Percentiles rank a stretch among this genome's conserved stretches.
These are phyloP conservation scores for Copidosoma aretas DNA, from an alignment of 2,888 invertebrate species.

Conservation along the genomic window DNA sequence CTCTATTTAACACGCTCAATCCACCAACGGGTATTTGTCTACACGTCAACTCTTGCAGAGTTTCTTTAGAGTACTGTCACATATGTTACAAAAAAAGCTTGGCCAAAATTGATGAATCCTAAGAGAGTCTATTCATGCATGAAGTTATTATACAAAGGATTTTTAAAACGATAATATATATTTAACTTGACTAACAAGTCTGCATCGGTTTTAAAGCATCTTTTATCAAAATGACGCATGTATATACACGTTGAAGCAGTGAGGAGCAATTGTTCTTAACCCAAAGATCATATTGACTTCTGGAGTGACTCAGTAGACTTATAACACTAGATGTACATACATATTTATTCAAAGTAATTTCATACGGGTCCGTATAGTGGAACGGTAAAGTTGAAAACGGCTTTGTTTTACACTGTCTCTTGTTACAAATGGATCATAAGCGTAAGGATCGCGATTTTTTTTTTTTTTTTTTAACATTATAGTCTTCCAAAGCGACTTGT, in stretches of 20 bases:
- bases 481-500: too few relatives aligned
- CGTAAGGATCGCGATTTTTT: conserved; percentile 31
- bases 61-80: conserved; percentile 68
- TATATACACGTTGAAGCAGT: too few relatives aligned
- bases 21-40: conserved; percentile 65
- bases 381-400: conserved; percentile 17
- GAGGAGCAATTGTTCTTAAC: too few relatives aligned
- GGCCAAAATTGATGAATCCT: not conserved
- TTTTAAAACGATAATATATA: not conserved
- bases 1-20: conserved; percentile 39
- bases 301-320: too few relatives aligned
- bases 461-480: conserved; percentile 34
- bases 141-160: not conserved
- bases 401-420: conserved; percentile 24
- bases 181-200: too few relatives aligned
- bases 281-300: too few relatives aligned
- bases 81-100: conserved; percentile 64
- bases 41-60: conserved; percentile 66
- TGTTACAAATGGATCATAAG: conserved; percentile 9
- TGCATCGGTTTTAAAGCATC: too few relatives aligned
- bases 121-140: too few relatives aligned
- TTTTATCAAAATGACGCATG: too few relatives aligned
- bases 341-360: conserved; percentile 30
- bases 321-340: conserved; percentile 6
- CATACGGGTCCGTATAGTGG: conserved; percentile 31